Evolutionary conservation across 2,888 invertebrate genomes (phyloP).

Genomic region (Palloptera scutellata): DNA sequence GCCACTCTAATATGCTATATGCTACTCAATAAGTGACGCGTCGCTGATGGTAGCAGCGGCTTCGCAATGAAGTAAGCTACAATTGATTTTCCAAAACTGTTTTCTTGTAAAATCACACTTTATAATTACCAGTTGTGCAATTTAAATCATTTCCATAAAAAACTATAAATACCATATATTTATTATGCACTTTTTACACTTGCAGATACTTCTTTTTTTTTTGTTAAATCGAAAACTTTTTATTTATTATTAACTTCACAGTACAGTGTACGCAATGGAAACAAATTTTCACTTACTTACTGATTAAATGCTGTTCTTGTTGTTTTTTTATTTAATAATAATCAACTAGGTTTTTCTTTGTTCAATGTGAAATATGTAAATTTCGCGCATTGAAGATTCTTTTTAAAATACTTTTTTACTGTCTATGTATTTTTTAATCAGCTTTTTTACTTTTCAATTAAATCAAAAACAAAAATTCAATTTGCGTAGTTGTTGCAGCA

Average conservation of each 20-base stretch:
- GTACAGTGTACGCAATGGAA: too few species aligned
- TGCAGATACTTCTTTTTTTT: too few species aligned
- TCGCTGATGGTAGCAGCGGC: neutral
- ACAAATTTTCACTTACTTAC: too few species aligned
- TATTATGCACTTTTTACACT: too few species aligned
- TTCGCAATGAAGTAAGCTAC: constrained; percentile 37
- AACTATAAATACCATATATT: too few species aligned
- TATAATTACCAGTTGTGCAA: too few species aligned
- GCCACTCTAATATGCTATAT: neutral
- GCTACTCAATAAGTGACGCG: neutral
- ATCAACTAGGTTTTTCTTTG: constrained; percentile 16
- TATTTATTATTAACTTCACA: too few species aligned
- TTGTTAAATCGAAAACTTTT: too few species aligned
- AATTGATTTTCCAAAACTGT: constrained; percentile 52
- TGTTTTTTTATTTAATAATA: neutral
- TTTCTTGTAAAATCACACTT: neutral
- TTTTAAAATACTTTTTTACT: neutral
- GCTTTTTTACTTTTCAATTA: neutral
- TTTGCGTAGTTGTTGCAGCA: constrained; percentile 24
- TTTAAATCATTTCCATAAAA: too few species aligned
- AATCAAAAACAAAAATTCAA: constrained; percentile 22
- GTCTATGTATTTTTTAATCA: constrained; percentile 12
- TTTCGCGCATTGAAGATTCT: neutral
- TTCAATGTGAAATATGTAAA: neutral
- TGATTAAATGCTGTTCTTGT: constrained; percentile 1